A percentile compares a stretch with the other conserved stretches of the same genome.
These are phyloP conservation scores for Tenthredo amoena DNA, from an alignment of 2,888 invertebrate genomes.

Conservation along the genomic window DNA sequence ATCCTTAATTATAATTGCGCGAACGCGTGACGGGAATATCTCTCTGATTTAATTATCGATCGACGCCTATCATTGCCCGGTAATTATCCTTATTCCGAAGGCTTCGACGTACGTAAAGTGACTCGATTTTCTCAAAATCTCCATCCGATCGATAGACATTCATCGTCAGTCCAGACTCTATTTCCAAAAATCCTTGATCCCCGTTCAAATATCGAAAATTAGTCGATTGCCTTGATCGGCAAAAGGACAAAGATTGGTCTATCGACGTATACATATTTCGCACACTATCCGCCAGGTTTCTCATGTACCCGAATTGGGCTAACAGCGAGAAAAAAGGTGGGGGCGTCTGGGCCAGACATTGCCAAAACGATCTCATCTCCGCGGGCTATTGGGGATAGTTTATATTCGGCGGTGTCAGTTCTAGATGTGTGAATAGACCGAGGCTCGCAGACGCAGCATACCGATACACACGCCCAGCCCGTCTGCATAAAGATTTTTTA, in stretches of 20 bases:
- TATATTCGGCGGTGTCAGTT: conserved; percentile 21
- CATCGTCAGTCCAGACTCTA: neutral
- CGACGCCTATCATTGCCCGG: conserved; percentile 66
- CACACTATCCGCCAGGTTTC: neutral
- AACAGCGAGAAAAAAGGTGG: conserved; percentile 9
- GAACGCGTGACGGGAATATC: conserved; percentile 77
- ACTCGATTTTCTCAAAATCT: conserved; percentile 11
- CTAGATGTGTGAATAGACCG: conserved; percentile 34
- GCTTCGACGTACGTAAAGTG: neutral
- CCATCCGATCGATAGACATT: neutral
- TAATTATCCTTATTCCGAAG: conserved; percentile 49
- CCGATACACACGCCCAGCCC: neutral
- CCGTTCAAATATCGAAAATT: neutral
- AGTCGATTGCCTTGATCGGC: conserved; percentile 7
- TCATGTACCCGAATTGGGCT: neutral
- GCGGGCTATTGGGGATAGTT: conserved; percentile 41
- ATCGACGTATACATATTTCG: neutral
- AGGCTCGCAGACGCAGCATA: conserved; percentile 13
- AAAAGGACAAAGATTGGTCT: neutral
- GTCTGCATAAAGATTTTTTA: conserved; percentile 70
- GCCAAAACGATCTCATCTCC: conserved; percentile 45
- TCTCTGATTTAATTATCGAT: conserved; percentile 77
- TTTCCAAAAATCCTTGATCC: neutral
- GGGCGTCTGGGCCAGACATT: conserved; percentile 31
- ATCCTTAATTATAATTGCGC: conserved; percentile 78